Evolutionary conservation across 2,888 invertebrate genomes (phyloP).

Genomic region (Ceramica pisi): DNA sequence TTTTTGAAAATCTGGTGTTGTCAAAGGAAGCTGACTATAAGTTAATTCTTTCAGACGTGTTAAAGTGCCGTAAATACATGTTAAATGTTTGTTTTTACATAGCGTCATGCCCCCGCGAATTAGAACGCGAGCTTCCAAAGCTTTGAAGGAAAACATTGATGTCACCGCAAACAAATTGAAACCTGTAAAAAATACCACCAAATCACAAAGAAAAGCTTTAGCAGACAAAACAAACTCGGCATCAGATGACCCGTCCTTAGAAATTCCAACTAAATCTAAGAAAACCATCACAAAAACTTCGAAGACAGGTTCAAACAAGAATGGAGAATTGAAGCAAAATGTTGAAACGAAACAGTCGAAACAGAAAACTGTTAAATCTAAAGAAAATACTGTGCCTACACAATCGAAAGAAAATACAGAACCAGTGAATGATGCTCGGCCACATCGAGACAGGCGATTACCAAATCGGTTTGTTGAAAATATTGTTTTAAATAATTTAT

Average conservation of each 20-base stretch:
- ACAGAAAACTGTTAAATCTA: slow-evolving; percentile 14
- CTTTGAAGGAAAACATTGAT: slow-evolving; percentile 80
- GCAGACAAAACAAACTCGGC: slow-evolving; percentile 86
- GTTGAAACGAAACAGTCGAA: slow-evolving; percentile 42
- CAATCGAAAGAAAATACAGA: slow-evolving; percentile 32
- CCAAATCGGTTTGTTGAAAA: slow-evolving; percentile 79
- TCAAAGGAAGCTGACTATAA: background rate
- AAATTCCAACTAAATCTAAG: slow-evolving; percentile 61
- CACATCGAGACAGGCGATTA: slow-evolving; percentile 77
- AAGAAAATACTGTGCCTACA: slow-evolving; percentile 32
- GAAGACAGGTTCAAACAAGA: slow-evolving; percentile 26
- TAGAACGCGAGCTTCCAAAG: slow-evolving; percentile 74
- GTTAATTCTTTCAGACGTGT: background rate
- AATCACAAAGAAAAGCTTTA: slow-evolving; percentile 77
- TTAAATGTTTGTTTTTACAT: slow-evolving; percentile 47
- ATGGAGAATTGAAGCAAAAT: slow-evolving; percentile 17
- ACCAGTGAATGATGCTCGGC: slow-evolving; percentile 60
- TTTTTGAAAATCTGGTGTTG: background rate
- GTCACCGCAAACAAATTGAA: slow-evolving; percentile 69
- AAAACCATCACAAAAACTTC: slow-evolving; percentile 53
- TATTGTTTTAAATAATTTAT: slow-evolving; percentile 69
- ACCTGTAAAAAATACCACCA: slow-evolving; percentile 64
- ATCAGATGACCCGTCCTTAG: slow-evolving; percentile 80
- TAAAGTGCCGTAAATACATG: slow-evolving; percentile 26
- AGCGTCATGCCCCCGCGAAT: slow-evolving; percentile 85